These are phyloP conservation scores for Osmoderma eremita DNA, from an alignment of 2,888 invertebrate genomes.

Conservation along the genomic window DNA sequence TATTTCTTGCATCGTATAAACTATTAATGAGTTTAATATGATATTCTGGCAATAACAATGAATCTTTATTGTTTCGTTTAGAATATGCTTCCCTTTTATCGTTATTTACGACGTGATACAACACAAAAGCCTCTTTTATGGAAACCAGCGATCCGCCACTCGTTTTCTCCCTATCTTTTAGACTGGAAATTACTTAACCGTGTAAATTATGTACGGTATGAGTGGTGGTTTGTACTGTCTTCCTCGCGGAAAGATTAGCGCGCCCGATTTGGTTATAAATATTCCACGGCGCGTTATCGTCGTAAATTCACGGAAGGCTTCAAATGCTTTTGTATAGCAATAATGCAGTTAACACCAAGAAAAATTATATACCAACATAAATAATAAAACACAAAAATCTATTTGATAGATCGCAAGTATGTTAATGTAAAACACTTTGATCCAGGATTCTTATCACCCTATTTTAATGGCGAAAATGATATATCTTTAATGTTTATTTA, in stretches of 20 bases:
- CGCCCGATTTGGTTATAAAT: constrained; percentile 16
- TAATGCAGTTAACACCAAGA: too few species aligned
- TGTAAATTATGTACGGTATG: constrained; percentile 24
- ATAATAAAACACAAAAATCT: too few species aligned
- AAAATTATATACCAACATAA: too few species aligned
- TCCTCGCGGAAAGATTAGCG: constrained; percentile 21
- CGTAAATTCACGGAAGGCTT: too few species aligned
- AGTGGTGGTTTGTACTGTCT: constrained; percentile 29
- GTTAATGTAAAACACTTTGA: too few species aligned
- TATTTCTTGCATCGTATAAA: constrained; percentile 41
- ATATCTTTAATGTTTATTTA: too few species aligned
- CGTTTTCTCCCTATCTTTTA: constrained; percentile 27
- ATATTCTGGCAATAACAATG: constrained; percentile 43
- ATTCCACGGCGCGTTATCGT: constrained; percentile 14
- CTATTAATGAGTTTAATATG: constrained; percentile 42
- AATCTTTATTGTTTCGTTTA: constrained; percentile 43
- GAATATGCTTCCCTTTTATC: constrained; percentile 41
- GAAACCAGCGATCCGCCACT: constrained; percentile 25
- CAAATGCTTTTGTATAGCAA: too few species aligned
- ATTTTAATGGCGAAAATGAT: too few species aligned
- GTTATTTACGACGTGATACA: constrained; percentile 38
- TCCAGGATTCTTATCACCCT: too few species aligned
- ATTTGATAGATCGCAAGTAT: too few species aligned
- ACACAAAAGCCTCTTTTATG: constrained; percentile 35
- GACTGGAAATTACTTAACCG: constrained; percentile 36